Percentiles rank a stretch among this genome's conserved stretches.
Conservation (phyloP, 1,140 invertebrate genomes). For the Cyclargus thomasi region DNA sequence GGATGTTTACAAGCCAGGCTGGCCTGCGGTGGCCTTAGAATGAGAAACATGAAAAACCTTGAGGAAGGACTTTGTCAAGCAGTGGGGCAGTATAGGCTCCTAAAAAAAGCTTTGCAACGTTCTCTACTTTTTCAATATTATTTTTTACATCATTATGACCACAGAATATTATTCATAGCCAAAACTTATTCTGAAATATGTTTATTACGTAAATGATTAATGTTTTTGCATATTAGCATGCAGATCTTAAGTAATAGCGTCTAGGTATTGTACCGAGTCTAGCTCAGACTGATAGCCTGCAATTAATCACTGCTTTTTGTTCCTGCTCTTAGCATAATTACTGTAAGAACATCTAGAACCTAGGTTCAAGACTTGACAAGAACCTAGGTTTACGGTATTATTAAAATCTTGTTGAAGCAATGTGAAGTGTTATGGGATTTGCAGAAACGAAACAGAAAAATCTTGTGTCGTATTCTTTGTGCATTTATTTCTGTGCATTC, state of each 20-base stretch:
- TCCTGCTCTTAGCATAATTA: conserved; percentile 40
- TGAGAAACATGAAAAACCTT: too few relatives aligned
- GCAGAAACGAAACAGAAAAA: neutral
- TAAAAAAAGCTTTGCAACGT: too few relatives aligned
- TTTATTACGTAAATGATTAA: neutral
- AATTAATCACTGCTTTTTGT: conserved; percentile 45
- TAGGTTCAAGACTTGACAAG: neutral
- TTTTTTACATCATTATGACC: too few relatives aligned
- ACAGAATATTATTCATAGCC: too few relatives aligned
- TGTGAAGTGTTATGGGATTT: neutral
- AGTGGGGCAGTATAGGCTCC: too few relatives aligned
- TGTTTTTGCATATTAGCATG: conserved; percentile 1
- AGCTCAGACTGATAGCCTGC: conserved; percentile 40
- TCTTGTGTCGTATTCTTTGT: too few relatives aligned
- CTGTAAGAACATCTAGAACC: conserved; percentile 21
- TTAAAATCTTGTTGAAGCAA: neutral
- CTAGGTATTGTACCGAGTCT: conserved; percentile 27
- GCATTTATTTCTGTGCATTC: too few relatives aligned
- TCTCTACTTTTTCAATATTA: too few relatives aligned
- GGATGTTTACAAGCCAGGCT: too few relatives aligned
- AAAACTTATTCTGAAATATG: neutral
- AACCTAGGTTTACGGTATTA: neutral
- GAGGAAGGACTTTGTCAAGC: too few relatives aligned
- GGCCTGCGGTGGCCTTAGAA: too few relatives aligned
- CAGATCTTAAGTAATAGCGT: neutral